Evolutionary conservation across 2,888 invertebrate genomes (phyloP).

Genomic region (Cerastoderma edule): DNA sequence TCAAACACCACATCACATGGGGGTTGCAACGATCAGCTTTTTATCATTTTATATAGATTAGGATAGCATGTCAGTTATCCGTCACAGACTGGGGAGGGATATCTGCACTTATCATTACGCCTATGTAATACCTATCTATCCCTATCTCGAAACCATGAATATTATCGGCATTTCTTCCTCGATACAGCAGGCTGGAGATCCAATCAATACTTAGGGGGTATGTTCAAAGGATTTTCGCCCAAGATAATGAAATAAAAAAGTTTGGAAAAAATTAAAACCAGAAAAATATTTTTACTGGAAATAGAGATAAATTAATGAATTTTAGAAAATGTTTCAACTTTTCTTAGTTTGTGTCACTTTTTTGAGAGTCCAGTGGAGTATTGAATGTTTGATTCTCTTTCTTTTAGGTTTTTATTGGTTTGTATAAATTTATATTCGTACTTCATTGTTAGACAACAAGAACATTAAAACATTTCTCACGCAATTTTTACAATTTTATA

Average conservation of each 20-base stretch:
- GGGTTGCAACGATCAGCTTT: constrained; percentile 20
- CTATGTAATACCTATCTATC: constrained; percentile 26
- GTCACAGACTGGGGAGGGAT: constrained; percentile 18
- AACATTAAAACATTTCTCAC: too few relatives aligned
- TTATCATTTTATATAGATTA: constrained; percentile 27
- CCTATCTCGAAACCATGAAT: constrained; percentile 24
- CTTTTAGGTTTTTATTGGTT: too few relatives aligned
- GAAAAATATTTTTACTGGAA: constrained; percentile 26
- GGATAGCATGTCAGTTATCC: constrained; percentile 24
- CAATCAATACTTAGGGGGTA: constrained; percentile 57
- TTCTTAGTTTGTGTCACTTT: too few relatives aligned
- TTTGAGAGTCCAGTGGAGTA: too few relatives aligned
- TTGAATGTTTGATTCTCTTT: too few relatives aligned
- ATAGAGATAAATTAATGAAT: too few relatives aligned
- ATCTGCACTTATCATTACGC: constrained; percentile 26
- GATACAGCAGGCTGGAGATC: constrained; percentile 31
- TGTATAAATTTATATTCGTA: too few relatives aligned
- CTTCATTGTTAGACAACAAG: too few relatives aligned
- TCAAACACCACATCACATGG: constrained; percentile 15
- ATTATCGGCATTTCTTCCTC: constrained; percentile 25
- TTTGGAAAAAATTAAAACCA: constrained; percentile 13
- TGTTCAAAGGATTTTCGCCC: constrained; percentile 58
- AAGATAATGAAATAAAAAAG: constrained; percentile 54
- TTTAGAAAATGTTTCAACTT: too few relatives aligned
- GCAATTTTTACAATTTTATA: too few relatives aligned